These are phyloP conservation scores for Nesidiocoris tenuis DNA, from an alignment of 2,888 invertebrate species.

Conservation along the genomic window DNA sequence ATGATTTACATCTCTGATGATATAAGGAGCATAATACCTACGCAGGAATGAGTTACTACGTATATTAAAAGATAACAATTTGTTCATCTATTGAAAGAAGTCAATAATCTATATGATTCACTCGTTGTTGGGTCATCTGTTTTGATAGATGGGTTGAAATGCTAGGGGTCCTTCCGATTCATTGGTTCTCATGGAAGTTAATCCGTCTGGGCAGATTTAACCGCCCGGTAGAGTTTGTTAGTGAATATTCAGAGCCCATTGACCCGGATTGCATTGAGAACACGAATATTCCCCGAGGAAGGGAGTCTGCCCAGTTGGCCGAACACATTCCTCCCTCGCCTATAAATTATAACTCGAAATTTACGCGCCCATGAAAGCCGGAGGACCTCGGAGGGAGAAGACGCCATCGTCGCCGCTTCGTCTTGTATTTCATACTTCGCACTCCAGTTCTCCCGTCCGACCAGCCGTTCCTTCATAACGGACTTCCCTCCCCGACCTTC, in stretches of 20 bases:
- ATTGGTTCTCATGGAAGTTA: slow-evolving; percentile 33
- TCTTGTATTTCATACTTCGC: slow-evolving; percentile 26
- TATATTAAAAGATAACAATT: no score
- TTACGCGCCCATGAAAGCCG: slow-evolving; percentile 23
- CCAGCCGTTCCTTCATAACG: neutral
- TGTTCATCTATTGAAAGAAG: no score
- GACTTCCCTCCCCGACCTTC: neutral
- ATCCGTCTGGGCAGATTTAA: slow-evolving; percentile 18
- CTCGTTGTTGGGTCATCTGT: no score
- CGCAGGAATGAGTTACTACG: no score
- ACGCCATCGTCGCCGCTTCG: neutral
- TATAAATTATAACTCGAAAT: slow-evolving; percentile 29
- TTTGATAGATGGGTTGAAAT: neutral
- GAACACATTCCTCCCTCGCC: neutral
- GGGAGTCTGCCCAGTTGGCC: neutral
- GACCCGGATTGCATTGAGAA: slow-evolving; percentile 34
- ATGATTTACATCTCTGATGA: no score
- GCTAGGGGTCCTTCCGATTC: slow-evolving; percentile 21
- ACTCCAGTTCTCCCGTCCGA: slow-evolving; percentile 7
- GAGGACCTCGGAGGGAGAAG: slow-evolving; percentile 12
- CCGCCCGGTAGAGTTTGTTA: slow-evolving; percentile 35
- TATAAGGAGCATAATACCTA: no score
- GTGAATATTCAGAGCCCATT: slow-evolving; percentile 35
- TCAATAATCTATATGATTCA: no score
- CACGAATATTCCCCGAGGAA: slow-evolving; percentile 11